phyloP scores from a whole-genome alignment of 2,113 vertebrate genomes.

The Muscicapa adusta region DNA sequence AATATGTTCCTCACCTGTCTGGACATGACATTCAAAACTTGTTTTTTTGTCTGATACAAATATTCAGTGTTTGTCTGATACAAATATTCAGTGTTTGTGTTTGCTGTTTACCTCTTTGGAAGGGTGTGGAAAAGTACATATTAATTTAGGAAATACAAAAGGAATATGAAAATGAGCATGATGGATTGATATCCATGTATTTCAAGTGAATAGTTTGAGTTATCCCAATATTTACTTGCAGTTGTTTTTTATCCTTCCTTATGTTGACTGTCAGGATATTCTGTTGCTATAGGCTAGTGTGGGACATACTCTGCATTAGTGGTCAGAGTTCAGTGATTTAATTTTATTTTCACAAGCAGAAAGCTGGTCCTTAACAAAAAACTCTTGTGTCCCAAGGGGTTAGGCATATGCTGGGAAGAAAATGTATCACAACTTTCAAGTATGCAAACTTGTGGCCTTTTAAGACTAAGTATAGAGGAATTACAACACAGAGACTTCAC shows the following conservation, averaged over 20 bases:
- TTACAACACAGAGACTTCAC: background rate
- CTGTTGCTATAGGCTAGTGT: background rate
- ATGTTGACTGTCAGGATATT: background rate
- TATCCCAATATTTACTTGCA: background rate
- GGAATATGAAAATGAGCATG: background rate
- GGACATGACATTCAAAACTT: background rate
- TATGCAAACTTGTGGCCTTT: background rate
- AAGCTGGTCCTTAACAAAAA: background rate
- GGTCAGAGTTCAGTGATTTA: constrained; percentile 21
- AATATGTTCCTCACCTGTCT: background rate
- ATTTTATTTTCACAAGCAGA: constrained; percentile 25
- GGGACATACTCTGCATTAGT: background rate
- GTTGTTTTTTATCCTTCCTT: background rate
- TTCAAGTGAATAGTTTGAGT: background rate
- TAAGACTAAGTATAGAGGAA: background rate
- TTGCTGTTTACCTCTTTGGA: background rate
- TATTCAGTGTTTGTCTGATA: background rate
- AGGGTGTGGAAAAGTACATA: background rate
- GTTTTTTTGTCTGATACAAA: background rate
- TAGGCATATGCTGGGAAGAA: constrained; percentile 3
- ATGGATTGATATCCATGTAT: background rate
- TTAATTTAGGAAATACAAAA: background rate
- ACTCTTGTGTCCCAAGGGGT: background rate
- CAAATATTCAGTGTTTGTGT: background rate
- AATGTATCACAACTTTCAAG: background rate